Base-by-base conservation (phyloP, 2,797 vertebrate genomes). In the Garrulus glandarius region DNA sequence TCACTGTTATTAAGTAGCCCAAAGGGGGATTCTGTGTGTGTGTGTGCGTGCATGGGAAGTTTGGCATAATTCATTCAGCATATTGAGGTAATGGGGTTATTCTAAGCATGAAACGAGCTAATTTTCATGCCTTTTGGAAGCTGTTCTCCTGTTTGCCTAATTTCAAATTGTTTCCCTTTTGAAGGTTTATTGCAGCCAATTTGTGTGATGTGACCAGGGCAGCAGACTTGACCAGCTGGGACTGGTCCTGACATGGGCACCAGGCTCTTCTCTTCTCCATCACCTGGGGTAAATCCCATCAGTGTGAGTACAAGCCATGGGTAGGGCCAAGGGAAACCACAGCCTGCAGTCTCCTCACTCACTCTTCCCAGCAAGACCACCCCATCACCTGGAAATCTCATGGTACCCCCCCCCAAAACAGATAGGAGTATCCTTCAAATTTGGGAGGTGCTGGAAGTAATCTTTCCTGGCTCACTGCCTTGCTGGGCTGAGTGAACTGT, bases 71-170 rank as follows among this genome's bases (percentile, higher is more conserved):
- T 89, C 74, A 84, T 65, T 70, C 70, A 67, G 84, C 81, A 95
- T 89, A 87, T 87, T 82, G 77, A 78, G 44, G 57, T 94, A 92
- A 95, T 86, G 86, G 79, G 83, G 94, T 94, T 95, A 88, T 95
- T 95, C 65, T 95, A 86, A 95, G 90, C 94, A 79, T 94, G 83
- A 95, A 95, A 94, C 13, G 1, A 87, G 78, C 59, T 81, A 15
- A 91, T 92, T 94, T 93, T 89, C 92, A 94, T 7, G 83, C 92
- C 47, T 91, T 76, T 57, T 71, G 61, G 63, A 89, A 84, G 75
- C 78, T 3, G 1, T 77, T 87, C 64, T 95, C 44, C 41, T 19
- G 3, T 78, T 95, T 19, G 34, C 22, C 50, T 88, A 15, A 55
- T 88, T 68, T 78, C 24, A 56, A 47, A 44, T 36, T 1, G 1